These are phyloP conservation scores for Steinernema scapterisci DNA, from an alignment of 2,888 invertebrate genomes.

Conservation along the genomic window DNA sequence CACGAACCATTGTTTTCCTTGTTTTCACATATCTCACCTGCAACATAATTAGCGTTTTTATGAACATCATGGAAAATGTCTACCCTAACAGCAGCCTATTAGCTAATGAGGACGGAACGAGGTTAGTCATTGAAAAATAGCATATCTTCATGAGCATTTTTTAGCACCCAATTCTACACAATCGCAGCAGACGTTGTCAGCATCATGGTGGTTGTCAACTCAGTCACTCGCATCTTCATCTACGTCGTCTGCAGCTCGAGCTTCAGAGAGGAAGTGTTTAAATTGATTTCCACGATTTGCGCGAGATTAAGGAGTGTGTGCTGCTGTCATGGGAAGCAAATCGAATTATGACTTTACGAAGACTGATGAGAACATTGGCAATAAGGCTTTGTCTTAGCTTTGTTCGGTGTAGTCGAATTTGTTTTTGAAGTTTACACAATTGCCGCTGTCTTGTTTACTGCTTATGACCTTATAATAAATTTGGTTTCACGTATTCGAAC, in stretches of 20 bases:
- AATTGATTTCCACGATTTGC: background rate
- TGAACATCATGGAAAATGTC: conserved; percentile 57
- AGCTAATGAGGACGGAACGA: conserved; percentile 54
- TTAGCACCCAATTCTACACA: conserved; percentile 60
- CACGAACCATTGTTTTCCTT: conserved; percentile 60
- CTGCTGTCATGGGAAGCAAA: background rate
- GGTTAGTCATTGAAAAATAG: conserved; percentile 39
- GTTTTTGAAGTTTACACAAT: too few species aligned
- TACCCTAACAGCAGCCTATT: conserved; percentile 51
- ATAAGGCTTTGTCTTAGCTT: background rate
- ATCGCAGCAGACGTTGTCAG: conserved; percentile 54
- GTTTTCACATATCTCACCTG: conserved; percentile 59
- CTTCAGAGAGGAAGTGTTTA: conserved; percentile 42
- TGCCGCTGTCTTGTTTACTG: too few species aligned
- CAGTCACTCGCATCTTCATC: conserved; percentile 54
- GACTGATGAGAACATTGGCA: background rate
- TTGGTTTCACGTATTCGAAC: too few species aligned
- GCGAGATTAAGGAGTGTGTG: background rate
- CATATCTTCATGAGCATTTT: conserved; percentile 16
- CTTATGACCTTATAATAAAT: too few species aligned
- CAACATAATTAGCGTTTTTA: conserved; percentile 57
- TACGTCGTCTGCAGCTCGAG: conserved; percentile 57
- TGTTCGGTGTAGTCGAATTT: too few species aligned
- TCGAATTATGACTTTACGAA: background rate
- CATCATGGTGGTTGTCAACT: conserved; percentile 57